phyloP scores from a whole-genome alignment of 2,113 vertebrate genomes.

The Gymnogyps californianus region DNA sequence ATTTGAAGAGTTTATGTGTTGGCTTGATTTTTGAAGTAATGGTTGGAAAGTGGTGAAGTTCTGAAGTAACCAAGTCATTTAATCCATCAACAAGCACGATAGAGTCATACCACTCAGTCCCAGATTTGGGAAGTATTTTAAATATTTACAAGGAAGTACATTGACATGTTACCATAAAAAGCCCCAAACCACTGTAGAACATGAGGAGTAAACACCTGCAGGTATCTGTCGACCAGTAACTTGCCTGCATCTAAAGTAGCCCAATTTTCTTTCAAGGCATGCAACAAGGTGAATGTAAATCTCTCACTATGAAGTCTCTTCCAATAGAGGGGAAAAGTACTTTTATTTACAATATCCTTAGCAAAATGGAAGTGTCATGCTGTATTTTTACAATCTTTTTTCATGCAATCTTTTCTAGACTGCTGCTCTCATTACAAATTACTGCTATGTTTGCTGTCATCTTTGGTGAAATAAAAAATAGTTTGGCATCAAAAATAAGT shows the following conservation, averaged over 20 bases:
- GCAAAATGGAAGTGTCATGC: background rate
- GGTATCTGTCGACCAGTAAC: background rate
- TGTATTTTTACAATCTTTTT: background rate
- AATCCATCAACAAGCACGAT: background rate
- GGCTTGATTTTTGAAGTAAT: background rate
- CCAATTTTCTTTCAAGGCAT: background rate
- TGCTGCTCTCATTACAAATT: background rate
- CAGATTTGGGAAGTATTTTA: background rate
- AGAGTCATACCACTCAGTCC: background rate
- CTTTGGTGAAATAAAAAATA: constrained; percentile 1
- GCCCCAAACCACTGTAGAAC: background rate
- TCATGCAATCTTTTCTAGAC: background rate
- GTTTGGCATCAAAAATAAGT: constrained; percentile 26
- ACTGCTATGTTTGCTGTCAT: background rate
- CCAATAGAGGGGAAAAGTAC: background rate
- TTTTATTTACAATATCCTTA: background rate
- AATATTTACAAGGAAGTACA: background rate
- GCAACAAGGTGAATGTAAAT: background rate
- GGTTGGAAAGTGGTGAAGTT: background rate
- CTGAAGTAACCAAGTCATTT: background rate
- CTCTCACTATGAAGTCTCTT: background rate
- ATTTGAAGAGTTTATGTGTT: background rate
- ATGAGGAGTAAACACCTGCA: background rate
- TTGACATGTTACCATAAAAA: background rate
- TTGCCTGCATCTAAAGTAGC: background rate